Conservation (phyloP, 2,797 vertebrate genomes). For the Heliangelus exortis region DNA sequence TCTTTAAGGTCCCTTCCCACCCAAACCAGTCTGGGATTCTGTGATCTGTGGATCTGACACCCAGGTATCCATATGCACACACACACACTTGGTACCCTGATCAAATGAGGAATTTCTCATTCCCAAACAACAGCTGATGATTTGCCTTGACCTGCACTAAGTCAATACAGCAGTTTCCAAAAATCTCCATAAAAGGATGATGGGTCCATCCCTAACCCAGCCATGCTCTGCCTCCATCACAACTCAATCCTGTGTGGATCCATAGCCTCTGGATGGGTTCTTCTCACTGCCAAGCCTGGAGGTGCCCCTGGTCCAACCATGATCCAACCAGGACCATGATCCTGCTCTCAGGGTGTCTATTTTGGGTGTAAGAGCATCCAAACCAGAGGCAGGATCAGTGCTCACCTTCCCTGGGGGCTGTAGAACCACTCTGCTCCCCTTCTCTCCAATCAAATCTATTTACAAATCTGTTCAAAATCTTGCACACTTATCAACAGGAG, state of each 20-base stretch:
- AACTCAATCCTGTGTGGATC: rapidly evolving
- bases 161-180: background rate
- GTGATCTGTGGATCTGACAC: too few relatives aligned
- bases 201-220: background rate
- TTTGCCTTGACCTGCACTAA: background rate
- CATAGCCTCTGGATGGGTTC: background rate
- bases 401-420: background rate
- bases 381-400: background rate
- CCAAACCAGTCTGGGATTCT: too few relatives aligned
- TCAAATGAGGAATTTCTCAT: background rate
- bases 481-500: background rate
- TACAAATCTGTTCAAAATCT: background rate
- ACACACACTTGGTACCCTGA: background rate
- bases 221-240: background rate
- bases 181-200: background rate
- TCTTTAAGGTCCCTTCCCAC: too few relatives aligned
- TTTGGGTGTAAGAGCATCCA: background rate
- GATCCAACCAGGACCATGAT: too few relatives aligned
- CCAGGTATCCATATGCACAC: too few relatives aligned
- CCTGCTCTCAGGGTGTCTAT: rapidly evolving
- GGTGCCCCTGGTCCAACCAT: background rate
- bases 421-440: background rate
- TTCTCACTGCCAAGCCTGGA: background rate
- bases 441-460: background rate
- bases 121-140: background rate